Base-by-base conservation (phyloP, 2,888 invertebrate species). In the Leptinotarsa peninsularis region DNA sequence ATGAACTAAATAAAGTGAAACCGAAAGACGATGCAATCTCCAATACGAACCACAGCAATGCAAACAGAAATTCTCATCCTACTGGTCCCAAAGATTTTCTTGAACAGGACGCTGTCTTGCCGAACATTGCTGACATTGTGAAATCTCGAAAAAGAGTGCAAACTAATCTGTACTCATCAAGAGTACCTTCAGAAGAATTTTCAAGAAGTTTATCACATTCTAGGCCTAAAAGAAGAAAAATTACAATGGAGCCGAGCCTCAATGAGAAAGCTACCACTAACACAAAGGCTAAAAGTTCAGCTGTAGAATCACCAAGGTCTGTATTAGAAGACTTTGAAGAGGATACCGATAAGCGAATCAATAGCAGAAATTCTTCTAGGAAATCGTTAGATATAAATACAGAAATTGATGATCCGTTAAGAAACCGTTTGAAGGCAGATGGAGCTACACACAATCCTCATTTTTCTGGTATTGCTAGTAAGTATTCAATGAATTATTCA, bases 71-170 rank as follows among this genome's bases (percentile, higher is more conserved):
- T 5, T 23, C 21, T 27, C 14, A 21, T 60, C 15, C 17, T 60
- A 23, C 21, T 14, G 23, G 4, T 27, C 14, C 15, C 15, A 60
- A 60, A 21, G 60, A 60, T 21, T 60, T 10, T 43, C 2, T 60
- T 23, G 27, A 60, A 23, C 60, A 23, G 13, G 60, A 60, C n/a
- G 63, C 63, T 63, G 27, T 63, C 15, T 33, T 63, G 17, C 63
- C 5, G 33, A 63, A 43, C 33, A 63, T 63, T 17, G 27, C 63
- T 15, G 63, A 63, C 17, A 18, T 5, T 33, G 63, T 63, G 63
- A 63, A 63, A 63, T 63, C 63, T 33, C 63, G 63, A 27, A 63
- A 63, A 43, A 63, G 63, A n/a, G n/a, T 17, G 33, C 10, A 33
- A 33, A 43, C 63, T 15, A 63, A 43, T 58, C 23, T 58, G 63